Percentiles rank a stretch among this genome's conserved stretches.
These are phyloP conservation scores for Branchipolynoe longqiensis DNA, from an alignment of 2,888 invertebrate genomes.

Conservation along the genomic window DNA sequence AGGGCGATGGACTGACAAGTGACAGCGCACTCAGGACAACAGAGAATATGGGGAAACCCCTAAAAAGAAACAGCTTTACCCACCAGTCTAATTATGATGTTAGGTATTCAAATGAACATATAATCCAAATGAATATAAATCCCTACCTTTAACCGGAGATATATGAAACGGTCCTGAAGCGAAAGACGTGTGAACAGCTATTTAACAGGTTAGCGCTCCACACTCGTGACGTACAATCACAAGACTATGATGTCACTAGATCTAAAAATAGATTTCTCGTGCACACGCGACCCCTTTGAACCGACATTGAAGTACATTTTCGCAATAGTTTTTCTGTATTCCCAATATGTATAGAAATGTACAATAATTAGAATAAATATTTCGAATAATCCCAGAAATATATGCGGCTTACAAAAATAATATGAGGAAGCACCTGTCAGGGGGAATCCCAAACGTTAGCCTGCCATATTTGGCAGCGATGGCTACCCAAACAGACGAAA, in stretches of 20 bases:
- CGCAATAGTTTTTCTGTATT: background rate
- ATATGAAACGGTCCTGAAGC: background rate
- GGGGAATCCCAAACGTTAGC: constrained; percentile 26
- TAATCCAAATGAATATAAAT: background rate
- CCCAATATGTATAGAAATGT: background rate
- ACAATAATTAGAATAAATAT: background rate
- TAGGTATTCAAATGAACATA: background rate
- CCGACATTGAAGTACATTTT: background rate
- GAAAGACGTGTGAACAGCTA: background rate
- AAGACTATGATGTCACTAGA: constrained; percentile 44
- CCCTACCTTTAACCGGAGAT: background rate
- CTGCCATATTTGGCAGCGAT: constrained; percentile 50
- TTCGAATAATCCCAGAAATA: background rate
- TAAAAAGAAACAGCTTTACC: background rate
- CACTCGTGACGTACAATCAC: constrained; percentile 50
- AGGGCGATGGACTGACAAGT: background rate
- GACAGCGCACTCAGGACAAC: background rate
- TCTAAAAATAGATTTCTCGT: constrained; percentile 46
- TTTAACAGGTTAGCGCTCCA: background rate
- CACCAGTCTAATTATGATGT: background rate
- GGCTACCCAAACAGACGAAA: constrained; percentile 52
- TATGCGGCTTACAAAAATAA: background rate
- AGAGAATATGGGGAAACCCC: constrained; percentile 6
- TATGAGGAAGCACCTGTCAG: constrained; percentile 40
- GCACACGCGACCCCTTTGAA: constrained; percentile 5